Evolutionary conservation across 2,113 vertebrate genomes (phyloP).

Genomic region (Laticauda laticaudata): DNA sequence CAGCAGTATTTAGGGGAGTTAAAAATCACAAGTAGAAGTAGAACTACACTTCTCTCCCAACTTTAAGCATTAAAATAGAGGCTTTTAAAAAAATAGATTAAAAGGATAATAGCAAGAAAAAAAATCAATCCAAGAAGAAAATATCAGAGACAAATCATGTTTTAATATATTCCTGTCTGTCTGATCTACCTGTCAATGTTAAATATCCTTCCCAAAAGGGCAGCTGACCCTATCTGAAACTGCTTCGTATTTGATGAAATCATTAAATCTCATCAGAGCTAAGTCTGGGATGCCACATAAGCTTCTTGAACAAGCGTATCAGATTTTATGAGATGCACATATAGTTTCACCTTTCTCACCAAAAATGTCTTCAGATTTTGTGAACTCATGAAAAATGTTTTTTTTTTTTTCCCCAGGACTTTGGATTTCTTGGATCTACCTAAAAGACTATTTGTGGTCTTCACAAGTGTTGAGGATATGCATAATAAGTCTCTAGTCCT

Average conservation of each 20-base stretch:
- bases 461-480: not conserved
- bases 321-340: not conserved
- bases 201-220: not conserved
- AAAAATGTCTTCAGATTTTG: not conserved
- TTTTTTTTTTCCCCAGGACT: not conserved
- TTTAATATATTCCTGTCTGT: not conserved
- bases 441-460: not conserved
- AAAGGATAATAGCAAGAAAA: not conserved
- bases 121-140: not conserved
- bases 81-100: not conserved
- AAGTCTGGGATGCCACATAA: not conserved
- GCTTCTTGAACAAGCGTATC: not conserved
- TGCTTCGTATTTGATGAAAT: not conserved
- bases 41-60: not conserved
- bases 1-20: not conserved
- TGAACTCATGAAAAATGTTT: not conserved
- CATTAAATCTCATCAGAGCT: not conserved
- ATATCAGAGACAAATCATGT: not conserved
- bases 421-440: not conserved
- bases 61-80: not conserved
- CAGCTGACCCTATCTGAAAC: not conserved
- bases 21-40: not conserved
- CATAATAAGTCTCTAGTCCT: not conserved
- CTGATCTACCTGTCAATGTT: not conserved
- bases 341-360: not conserved